phyloP scores from a whole-genome alignment of 2,888 invertebrate species.

The Heliconius charithonia region DNA sequence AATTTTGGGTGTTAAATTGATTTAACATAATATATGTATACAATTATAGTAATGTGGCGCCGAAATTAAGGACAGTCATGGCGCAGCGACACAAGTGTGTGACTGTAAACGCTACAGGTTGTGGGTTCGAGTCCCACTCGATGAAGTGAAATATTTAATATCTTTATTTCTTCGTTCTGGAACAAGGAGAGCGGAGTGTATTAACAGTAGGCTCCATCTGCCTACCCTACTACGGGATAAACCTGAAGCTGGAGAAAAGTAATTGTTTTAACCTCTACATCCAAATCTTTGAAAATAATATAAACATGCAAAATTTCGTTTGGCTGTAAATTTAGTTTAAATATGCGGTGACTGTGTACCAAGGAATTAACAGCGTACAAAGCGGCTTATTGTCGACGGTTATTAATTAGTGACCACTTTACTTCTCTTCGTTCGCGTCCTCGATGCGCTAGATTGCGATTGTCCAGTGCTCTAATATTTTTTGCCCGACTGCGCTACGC shows the following conservation, averaged over 20 bases:
- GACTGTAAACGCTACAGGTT: too few species aligned
- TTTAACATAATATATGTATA: neutral
- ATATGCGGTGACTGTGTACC: constrained; percentile 15
- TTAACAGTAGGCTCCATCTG: too few species aligned
- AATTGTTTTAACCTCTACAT: neutral
- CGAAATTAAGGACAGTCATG: too few species aligned
- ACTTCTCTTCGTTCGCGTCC: constrained; percentile 44
- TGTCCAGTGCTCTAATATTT: constrained; percentile 46
- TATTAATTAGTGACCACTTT: constrained; percentile 77
- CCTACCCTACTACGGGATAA: too few species aligned
- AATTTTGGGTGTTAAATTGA: constrained; percentile 33
- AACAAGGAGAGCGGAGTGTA: too few species aligned
- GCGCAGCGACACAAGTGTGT: too few species aligned
- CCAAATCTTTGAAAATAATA: neutral
- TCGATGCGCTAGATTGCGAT: constrained; percentile 48
- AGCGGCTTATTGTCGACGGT: constrained; percentile 50
- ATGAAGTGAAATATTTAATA: too few species aligned
- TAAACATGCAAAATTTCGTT: neutral
- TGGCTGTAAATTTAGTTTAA: neutral
- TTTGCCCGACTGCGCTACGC: constrained; percentile 40
- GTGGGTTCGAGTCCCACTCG: too few species aligned
- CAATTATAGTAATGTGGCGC: neutral
- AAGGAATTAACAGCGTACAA: constrained; percentile 46
- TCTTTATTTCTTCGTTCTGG: too few species aligned
- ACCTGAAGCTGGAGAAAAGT: neutral